Base-by-base conservation (phyloP, 1,140 invertebrate genomes). In the Pemphigus obesinymphae region DNA sequence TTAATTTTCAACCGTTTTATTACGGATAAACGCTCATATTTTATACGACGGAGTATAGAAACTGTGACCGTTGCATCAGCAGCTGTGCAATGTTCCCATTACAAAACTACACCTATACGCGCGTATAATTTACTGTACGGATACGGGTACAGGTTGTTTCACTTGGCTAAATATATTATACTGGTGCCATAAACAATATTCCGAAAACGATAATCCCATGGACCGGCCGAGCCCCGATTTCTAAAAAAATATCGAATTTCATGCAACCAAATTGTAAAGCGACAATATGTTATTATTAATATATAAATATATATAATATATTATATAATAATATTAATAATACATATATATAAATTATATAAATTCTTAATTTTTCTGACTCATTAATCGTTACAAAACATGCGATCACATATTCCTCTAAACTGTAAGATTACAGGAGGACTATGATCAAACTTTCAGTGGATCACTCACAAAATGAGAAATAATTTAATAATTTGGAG, bases 61-160 rank as follows among this genome's bases (percentile, higher is more conserved):
- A 66, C 61, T 34, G 61, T 31, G 29, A 61, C 31, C 29, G 61
- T 66, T 66, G 61, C 61, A 66, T 15, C 10, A 34, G 61, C 61
- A 66, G 61, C 61, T 66, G 61, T 66, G 61, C 61, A 66, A 34
- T 66, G 31, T 66, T 66, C 61, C 61, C 31, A 66, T 66, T 66
- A 66, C 61, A 34, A 37, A 66, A 66, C 61, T 66, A 34, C 29
- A 66, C 17, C 29, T 66, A 66, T 66, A 34, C 34, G 20, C 17
- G 31, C 31, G 29, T 34, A 8, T 34, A n/a, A n/a, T n/a, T n/a
- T 66, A 66, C 20, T 66, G 8, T 66, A 66, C 20, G 20, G n/a
- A 61, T 61, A 6, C 53, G 53, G 53, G 26, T 31, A 31, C 58
- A 31, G 58, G 58, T 61, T 17, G 58, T 66, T 34, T 37, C 20